Percentiles rank a stretch among this genome's conserved stretches.
These are phyloP conservation scores for Tetramorium simillimum DNA, from an alignment of 1,140 invertebrate species.

Conservation along the genomic window DNA sequence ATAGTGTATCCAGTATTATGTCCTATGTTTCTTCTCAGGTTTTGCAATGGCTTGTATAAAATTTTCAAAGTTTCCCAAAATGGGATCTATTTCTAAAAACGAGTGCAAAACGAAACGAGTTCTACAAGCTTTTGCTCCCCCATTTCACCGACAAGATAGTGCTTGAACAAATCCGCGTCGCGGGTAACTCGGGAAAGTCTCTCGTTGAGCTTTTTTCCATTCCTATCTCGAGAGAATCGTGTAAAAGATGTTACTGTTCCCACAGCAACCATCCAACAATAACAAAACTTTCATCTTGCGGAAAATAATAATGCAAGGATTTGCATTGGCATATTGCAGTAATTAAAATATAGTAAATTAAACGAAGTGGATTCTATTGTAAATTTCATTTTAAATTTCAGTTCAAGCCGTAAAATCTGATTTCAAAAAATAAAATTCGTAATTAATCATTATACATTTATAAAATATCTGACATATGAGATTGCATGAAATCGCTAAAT, in stretches of 20 bases:
- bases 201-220: slow-evolving; percentile 6
- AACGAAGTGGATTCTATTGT: neutral
- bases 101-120: neutral
- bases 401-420: neutral
- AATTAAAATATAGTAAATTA: neutral
- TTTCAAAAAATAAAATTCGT: neutral
- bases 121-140: neutral
- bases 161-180: slow-evolving; percentile 16
- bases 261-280: slow-evolving; percentile 1
- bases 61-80: neutral
- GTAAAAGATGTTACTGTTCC: slow-evolving; percentile 25
- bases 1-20: slow-evolving; percentile 14
- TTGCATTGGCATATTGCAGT: neutral
- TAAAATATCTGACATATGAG: neutral
- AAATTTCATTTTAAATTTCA: neutral
- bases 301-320: slow-evolving; percentile 19
- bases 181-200: neutral
- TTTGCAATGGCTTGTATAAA: neutral
- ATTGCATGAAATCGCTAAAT: neutral
- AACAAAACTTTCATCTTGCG: slow-evolving; percentile 8
- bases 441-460: neutral
- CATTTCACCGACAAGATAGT: slow-evolving; percentile 3
- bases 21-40: neutral
- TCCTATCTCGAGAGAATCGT: slow-evolving; percentile 5
- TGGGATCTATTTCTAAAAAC: neutral